Evolutionary conservation across 2,797 vertebrate genomes (phyloP).

Genomic region (Chrysocyon brachyurus): DNA sequence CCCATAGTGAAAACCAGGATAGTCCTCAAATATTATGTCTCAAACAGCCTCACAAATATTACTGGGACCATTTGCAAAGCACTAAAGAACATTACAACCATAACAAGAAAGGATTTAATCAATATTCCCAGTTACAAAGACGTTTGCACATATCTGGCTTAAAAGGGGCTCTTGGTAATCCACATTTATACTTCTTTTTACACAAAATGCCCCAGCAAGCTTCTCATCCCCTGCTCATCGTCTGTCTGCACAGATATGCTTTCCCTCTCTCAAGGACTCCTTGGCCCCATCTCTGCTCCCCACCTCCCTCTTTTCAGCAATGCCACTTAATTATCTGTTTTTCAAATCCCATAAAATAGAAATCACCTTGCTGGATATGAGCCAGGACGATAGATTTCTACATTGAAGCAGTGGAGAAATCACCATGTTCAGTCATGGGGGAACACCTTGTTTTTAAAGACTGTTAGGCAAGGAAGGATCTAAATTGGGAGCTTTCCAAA

Average conservation of each 20-base stretch:
- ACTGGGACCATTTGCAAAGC: background rate
- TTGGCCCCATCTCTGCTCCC: background rate
- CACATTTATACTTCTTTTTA: background rate
- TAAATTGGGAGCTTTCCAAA: background rate
- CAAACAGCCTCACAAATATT: background rate
- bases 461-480: background rate
- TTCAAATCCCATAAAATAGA: conserved; percentile 28
- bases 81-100: background rate
- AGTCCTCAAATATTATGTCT: background rate
- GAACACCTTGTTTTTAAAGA: background rate
- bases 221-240: background rate
- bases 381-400: background rate
- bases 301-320: background rate
- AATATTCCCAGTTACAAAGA: conserved; percentile 31
- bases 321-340: conserved; percentile 42
- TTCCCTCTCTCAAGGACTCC: background rate
- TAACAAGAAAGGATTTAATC: background rate
- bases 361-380: background rate
- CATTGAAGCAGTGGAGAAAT: background rate
- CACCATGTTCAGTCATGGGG: background rate
- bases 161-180: conserved; percentile 53
- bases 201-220: background rate
- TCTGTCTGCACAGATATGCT: background rate
- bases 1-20: background rate
- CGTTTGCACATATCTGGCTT: background rate